Evolutionary conservation across 2,888 invertebrate genomes (phyloP).

Genomic region (Nomada fabriciana): DNA sequence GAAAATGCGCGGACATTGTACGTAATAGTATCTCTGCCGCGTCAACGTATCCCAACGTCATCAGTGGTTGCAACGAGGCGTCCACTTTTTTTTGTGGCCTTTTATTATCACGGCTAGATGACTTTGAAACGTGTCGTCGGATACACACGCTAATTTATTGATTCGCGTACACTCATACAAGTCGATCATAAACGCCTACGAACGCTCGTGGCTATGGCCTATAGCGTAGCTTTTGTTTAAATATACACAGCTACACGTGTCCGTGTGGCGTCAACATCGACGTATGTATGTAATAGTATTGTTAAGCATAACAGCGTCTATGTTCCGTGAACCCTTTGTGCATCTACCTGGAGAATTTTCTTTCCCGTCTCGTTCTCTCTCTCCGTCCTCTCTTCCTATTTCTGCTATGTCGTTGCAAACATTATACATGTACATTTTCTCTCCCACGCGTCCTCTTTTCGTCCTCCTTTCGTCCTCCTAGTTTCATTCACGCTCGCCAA

Average conservation of each 20-base stretch:
- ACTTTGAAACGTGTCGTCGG: constrained; percentile 40
- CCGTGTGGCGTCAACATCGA: constrained; percentile 57
- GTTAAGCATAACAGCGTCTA: constrained; percentile 20
- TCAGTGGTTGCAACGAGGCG: constrained; percentile 10
- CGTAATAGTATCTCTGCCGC: no score
- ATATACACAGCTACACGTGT: constrained; percentile 49
- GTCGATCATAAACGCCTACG: constrained; percentile 31
- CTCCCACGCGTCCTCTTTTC: constrained; percentile 4
- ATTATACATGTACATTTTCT: not conserved
- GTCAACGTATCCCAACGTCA: constrained; percentile 24
- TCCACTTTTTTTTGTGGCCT: constrained; percentile 16
- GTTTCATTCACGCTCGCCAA: constrained; percentile 3
- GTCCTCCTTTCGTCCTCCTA: not conserved
- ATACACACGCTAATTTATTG: constrained; percentile 58
- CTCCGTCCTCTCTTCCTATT: not conserved
- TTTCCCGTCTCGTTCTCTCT: not conserved
- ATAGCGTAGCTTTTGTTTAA: constrained; percentile 29
- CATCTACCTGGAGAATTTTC: constrained; percentile 20
- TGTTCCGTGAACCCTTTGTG: constrained; percentile 35
- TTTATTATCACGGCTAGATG: constrained; percentile 30
- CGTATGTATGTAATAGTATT: constrained; percentile 14
- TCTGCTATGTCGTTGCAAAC: not conserved
- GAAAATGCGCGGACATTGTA: no score
- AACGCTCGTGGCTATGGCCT: constrained; percentile 3
- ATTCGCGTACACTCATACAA: constrained; percentile 53